phyloP scores from a whole-genome alignment of 2,888 invertebrate genomes.

The Pristionchus exspectatus region DNA sequence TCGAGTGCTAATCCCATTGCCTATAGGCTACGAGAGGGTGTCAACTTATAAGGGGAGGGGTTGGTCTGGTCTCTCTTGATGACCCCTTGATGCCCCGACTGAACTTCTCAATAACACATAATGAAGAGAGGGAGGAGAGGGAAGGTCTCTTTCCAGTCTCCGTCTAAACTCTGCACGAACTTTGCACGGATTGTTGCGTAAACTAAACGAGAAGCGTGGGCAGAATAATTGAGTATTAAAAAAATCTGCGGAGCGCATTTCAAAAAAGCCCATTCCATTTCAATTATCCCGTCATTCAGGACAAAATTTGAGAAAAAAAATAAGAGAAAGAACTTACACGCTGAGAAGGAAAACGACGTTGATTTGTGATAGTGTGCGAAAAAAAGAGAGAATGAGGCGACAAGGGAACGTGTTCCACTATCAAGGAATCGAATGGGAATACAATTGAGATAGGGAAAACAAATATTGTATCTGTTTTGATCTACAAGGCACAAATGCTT shows the following conservation, averaged over 20 bases:
- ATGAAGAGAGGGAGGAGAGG: conserved; percentile 16
- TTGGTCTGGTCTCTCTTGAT: conserved; percentile 8
- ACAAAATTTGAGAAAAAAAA: not conserved
- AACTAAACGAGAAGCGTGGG: not conserved
- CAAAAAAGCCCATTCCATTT: not conserved
- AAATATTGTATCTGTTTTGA: not conserved
- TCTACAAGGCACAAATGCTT: not conserved
- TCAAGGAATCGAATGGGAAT: conserved; percentile 6
- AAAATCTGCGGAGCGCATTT: not conserved
- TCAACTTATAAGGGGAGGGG: conserved; percentile 25
- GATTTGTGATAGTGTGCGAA: conserved; percentile 32
- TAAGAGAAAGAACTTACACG: not conserved
- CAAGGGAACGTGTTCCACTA: conserved; percentile 17
- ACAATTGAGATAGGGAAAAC: not conserved
- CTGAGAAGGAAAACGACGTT: not conserved
- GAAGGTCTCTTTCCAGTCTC: not conserved
- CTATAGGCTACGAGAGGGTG: not conserved
- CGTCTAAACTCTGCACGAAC: conserved; percentile 38
- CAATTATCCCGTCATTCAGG: not conserved
- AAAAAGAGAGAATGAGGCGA: not conserved
- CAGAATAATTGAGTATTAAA: not conserved
- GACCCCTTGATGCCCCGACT: conserved; percentile 41
- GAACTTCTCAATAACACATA: conserved; percentile 44
- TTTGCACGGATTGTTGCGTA: not conserved
- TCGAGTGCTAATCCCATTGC: conserved; percentile 20